Evolutionary conservation across 2,113 vertebrate genomes (phyloP).

Genomic region (Deroptyus accipitrinus): DNA sequence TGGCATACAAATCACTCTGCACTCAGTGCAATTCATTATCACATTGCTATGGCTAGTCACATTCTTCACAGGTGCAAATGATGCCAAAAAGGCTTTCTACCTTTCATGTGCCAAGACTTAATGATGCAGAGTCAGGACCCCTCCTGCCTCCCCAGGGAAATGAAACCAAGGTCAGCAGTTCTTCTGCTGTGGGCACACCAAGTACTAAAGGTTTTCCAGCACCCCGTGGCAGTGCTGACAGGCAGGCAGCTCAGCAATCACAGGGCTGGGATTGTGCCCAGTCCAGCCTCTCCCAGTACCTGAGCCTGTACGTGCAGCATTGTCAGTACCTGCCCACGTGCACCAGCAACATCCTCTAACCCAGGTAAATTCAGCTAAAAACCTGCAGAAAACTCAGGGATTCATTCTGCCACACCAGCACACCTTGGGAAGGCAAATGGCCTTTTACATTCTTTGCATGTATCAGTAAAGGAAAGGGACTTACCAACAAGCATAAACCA

Average conservation of each 20-base stretch:
- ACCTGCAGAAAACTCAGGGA: background rate
- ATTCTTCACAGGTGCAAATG: slow-evolving; percentile 10
- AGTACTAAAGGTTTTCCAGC: background rate
- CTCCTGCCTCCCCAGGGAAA: background rate
- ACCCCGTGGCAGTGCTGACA: background rate
- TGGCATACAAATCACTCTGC: slow-evolving; percentile 20
- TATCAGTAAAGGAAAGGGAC: background rate
- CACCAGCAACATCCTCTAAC: background rate
- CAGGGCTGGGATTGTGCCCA: background rate
- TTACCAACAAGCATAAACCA: background rate
- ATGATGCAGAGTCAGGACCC: background rate
- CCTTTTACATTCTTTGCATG: background rate
- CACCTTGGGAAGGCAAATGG: background rate
- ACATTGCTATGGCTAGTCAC: background rate
- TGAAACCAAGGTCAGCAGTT: background rate
- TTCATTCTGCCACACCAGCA: background rate
- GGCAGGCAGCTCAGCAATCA: background rate
- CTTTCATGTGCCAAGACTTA: background rate
- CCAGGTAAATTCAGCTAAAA: background rate
- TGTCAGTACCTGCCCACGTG: background rate
- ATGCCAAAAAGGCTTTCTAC: slow-evolving; percentile 18
- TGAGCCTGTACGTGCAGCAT: background rate
- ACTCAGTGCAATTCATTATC: slow-evolving; percentile 5
- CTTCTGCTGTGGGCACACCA: background rate
- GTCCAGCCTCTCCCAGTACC: background rate